A percentile compares a stretch with the other conserved stretches of the same genome.
Evolutionary conservation across 2,888 invertebrate genomes (phyloP).

Genomic region (Keiferia lycopersicella): DNA sequence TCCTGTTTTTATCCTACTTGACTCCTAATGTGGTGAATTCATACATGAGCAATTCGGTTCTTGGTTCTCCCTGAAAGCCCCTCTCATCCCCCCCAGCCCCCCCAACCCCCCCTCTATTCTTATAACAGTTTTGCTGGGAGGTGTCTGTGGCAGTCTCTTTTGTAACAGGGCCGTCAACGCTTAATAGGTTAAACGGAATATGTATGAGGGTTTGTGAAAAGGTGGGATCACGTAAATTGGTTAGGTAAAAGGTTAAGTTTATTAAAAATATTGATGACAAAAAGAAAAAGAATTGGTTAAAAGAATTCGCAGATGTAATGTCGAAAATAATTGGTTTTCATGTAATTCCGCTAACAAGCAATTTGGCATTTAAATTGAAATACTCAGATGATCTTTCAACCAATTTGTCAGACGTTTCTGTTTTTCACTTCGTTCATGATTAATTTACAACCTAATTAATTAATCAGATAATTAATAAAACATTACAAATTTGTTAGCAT

Average conservation of each 20-base stretch:
- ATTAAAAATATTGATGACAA: background rate
- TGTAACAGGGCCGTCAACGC: slow-evolving; percentile 29
- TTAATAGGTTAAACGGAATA: slow-evolving; percentile 27
- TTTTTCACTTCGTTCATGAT: background rate
- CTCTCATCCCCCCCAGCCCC: background rate
- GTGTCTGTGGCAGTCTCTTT: slow-evolving; percentile 27
- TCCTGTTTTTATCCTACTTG: slow-evolving; percentile 82
- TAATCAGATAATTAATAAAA: slow-evolving; percentile 2
- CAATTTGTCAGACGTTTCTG: background rate
- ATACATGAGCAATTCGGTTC: slow-evolving; percentile 84
- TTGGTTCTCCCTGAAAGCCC: slow-evolving; percentile 41
- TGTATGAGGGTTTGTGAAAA: slow-evolving; percentile 28
- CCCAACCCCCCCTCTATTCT: slow-evolving; percentile 40
- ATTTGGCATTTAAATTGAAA: background rate
- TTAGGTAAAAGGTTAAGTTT: slow-evolving; percentile 18
- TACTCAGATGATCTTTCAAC: background rate
- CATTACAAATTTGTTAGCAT: background rate
- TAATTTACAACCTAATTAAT: background rate
- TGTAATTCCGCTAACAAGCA: background rate
- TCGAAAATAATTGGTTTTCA: background rate
- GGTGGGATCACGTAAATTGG: slow-evolving; percentile 17
- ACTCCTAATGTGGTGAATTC: slow-evolving; percentile 87
- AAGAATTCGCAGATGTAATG: background rate
- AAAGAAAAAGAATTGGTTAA: no score
- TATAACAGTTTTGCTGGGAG: slow-evolving; percentile 55